phyloP scores from a whole-genome alignment of 2,888 invertebrate genomes.

The Sinelater perroti region DNA sequence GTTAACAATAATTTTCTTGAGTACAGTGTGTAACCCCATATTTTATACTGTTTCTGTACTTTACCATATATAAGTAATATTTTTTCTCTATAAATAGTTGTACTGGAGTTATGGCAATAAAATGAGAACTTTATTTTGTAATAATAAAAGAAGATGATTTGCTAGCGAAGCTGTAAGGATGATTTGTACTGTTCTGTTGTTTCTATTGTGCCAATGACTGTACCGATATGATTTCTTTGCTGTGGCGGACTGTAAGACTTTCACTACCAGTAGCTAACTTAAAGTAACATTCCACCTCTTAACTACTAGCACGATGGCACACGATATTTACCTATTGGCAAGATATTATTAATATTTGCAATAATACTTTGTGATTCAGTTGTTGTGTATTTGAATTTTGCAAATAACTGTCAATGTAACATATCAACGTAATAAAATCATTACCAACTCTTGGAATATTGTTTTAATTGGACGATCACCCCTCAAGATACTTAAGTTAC shows the following conservation, averaged over 20 bases:
- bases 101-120: too few relatives aligned
- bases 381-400: slow-evolving; percentile 44
- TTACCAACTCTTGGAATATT: too few relatives aligned
- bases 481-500: too few relatives aligned
- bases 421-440: slow-evolving; percentile 50
- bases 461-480: too few relatives aligned
- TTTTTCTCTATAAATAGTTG: too few relatives aligned
- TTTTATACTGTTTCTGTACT: too few relatives aligned
- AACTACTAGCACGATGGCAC: slow-evolving; percentile 42
- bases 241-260: slow-evolving; percentile 15
- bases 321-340: slow-evolving; percentile 37
- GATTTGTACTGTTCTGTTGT: slow-evolving; percentile 22
- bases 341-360: slow-evolving; percentile 45
- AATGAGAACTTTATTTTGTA: too few relatives aligned
- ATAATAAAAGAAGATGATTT: too few relatives aligned
- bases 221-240: slow-evolving; percentile 22
- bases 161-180: too few relatives aligned
- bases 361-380: slow-evolving; percentile 46
- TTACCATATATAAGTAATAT: too few relatives aligned
- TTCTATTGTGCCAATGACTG: slow-evolving; percentile 36
- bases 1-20: too few relatives aligned
- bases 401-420: slow-evolving; percentile 52
- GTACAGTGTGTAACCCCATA: too few relatives aligned
- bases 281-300: slow-evolving; percentile 47
- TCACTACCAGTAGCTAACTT: slow-evolving; percentile 17